These are phyloP conservation scores for Atta texana DNA, from an alignment of 1,140 invertebrate genomes.

Conservation along the genomic window DNA sequence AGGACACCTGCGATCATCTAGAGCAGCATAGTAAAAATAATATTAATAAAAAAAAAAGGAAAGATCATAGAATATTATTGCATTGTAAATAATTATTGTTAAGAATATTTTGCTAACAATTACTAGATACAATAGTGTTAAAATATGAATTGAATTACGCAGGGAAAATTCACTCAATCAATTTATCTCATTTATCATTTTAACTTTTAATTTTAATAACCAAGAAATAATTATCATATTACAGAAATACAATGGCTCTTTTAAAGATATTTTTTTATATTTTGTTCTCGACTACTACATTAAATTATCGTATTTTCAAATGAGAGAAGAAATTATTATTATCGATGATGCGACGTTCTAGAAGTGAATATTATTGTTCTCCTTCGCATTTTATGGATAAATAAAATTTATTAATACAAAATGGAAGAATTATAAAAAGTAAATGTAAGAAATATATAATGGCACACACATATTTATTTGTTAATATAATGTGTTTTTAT, in stretches of 20 bases:
- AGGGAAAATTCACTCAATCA: neutral
- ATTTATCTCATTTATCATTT: neutral
- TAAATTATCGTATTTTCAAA: neutral
- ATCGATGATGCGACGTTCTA: neutral
- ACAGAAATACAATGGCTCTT: neutral
- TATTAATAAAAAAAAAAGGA: neutral
- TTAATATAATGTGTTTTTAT: neutral
- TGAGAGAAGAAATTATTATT: neutral
- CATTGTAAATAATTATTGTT: neutral
- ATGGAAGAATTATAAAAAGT: neutral
- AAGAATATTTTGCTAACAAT: neutral
- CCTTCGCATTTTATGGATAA: neutral
- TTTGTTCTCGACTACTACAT: neutral
- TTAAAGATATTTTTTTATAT: neutral
- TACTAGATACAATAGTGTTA: neutral
- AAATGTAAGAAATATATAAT: slow-evolving; percentile 4
- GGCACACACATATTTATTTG: neutral
- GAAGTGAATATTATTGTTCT: slow-evolving; percentile 1
- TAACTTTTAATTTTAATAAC: slow-evolving; percentile 9
- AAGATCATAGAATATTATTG: neutral
- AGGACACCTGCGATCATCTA: neutral
- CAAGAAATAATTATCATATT: neutral
- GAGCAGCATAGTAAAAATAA: neutral
- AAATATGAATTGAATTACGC: neutral
- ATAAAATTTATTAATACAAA: neutral